Evolutionary conservation across 2,113 vertebrate genomes (phyloP), one percentile per base, ranked within the genome.

Genomic region (Ibidorhyncha struthersii): DNA sequence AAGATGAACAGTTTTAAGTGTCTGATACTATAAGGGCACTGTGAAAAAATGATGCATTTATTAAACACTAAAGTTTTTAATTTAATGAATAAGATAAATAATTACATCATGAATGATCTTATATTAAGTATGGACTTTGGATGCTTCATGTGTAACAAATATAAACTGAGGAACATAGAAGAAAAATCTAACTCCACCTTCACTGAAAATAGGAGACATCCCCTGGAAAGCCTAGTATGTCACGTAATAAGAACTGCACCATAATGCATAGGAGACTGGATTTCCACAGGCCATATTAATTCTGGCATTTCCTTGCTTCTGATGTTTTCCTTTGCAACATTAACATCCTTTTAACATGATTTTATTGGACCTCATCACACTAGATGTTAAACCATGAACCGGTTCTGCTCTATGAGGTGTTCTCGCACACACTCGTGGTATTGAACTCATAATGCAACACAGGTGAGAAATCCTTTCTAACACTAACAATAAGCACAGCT

Each of bases 291-390:
- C 55, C 53, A 49, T 93, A 86, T 96, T 94, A 94, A 94, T 93
- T 86, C 88, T 93, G 92, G 88, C 85, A 92, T 95, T 96, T 96
- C 79, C 71, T 92, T 78, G 85, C 92, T 96, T 96, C 85, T 95
- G 74, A 88, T 93, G 76, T 96, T 96, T 96, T 94, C 43, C 76
- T 96, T 93, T 90, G 92, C 85, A 96, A 95, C 90, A 56, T 95
- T 95, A 95, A 94, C 95, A 86, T 94, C 85, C 36, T 92, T 93
- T 93, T 83, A 93, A 96, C 85, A 71, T 86, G 45, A 88, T 93
- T 96, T 96, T 96, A 88, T 92, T 93, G 90, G 88, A 90, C 26
- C 25, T 82, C 59, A 88, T 94, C 92, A 88, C 71, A 70, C n/a
- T 59, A 62, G 38, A 96, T 59, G 29, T 73, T 95, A 94, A 82